phyloP scores from a whole-genome alignment of 23 tunicate species.

The Trididemnum clinides region DNA sequence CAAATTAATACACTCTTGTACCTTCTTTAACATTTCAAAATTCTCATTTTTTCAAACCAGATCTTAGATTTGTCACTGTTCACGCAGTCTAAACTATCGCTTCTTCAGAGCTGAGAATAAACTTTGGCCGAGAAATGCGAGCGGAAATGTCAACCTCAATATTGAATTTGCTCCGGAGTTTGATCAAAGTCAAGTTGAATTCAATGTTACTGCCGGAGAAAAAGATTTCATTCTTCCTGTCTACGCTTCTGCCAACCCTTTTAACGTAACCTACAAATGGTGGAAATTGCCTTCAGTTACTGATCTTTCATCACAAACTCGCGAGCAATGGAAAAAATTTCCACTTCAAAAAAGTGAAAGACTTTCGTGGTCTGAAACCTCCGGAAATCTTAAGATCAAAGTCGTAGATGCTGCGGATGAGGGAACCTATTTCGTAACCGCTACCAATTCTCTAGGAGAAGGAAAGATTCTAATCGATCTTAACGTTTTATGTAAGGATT shows the following conservation, averaged over 20 bases:
- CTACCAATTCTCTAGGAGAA: slow-evolving; percentile 44
- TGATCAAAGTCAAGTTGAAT: not conserved
- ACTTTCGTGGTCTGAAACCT: slow-evolving; percentile 9
- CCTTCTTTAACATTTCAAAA: too few relatives aligned
- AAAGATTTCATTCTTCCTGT: slow-evolving; percentile 2
- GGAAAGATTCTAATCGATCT: slow-evolving; percentile 25
- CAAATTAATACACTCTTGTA: too few relatives aligned
- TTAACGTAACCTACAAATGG: slow-evolving; percentile 55
- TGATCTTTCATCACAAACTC: not conserved
- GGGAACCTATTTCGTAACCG: slow-evolving; percentile 56
- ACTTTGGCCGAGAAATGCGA: not conserved
- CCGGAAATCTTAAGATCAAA: slow-evolving; percentile 37
- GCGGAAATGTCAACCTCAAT: not conserved
- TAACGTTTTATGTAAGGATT: slow-evolving; percentile 72
- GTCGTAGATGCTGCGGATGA: slow-evolving; percentile 40
- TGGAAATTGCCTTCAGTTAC: slow-evolving; percentile 3
- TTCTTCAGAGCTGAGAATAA: slow-evolving; percentile 44
- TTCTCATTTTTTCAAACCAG: too few relatives aligned
- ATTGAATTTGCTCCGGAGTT: slow-evolving; percentile 56
- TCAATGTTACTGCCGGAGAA: slow-evolving; percentile 49
- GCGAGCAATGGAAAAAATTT: not conserved
- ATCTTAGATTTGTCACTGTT: too few relatives aligned
- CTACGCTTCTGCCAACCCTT: slow-evolving; percentile 49
- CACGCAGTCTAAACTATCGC: too few relatives aligned
- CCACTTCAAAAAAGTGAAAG: not conserved